Evolutionary conservation across 2,113 vertebrate species (phyloP).

Genomic region (Trinectes maculatus): DNA sequence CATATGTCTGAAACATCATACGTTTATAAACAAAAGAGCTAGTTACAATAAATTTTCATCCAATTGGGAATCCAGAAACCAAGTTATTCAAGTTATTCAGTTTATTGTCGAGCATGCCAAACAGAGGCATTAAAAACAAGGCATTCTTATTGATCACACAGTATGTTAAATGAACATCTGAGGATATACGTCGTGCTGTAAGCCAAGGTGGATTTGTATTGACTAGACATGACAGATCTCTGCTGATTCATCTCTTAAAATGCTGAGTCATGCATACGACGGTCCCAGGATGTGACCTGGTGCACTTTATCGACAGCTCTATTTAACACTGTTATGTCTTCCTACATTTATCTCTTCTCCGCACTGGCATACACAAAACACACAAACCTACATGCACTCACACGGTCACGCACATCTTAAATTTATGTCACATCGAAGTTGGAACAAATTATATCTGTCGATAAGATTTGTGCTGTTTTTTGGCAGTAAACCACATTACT

Average conservation of each 20-base stretch:
- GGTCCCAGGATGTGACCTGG: constrained; percentile 10
- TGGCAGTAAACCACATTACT: constrained; percentile 25
- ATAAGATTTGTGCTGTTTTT: constrained; percentile 23
- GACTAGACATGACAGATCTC: constrained; percentile 20
- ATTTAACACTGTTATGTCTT: neutral
- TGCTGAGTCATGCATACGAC: constrained; percentile 44
- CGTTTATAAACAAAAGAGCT: too few relatives aligned
- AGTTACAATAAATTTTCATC: too few relatives aligned
- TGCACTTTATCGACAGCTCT: constrained; percentile 20
- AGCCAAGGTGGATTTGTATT: constrained; percentile 16
- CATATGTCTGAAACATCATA: too few relatives aligned
- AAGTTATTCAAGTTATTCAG: too few relatives aligned
- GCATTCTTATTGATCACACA: neutral
- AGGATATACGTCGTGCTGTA: constrained; percentile 1
- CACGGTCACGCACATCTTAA: constrained; percentile 1
- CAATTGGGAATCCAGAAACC: too few relatives aligned
- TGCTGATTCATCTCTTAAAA: constrained; percentile 48
- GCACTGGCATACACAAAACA: neutral
- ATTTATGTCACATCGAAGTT: constrained; percentile 24
- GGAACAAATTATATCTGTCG: constrained; percentile 27
- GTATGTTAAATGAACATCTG: constrained; percentile 7
- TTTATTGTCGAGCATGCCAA: too few relatives aligned
- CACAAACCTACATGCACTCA: neutral
- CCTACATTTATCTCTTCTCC: constrained; percentile 1
- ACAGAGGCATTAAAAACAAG: too few relatives aligned